Evolutionary conservation across 1,140 invertebrate genomes (phyloP).

Genomic region (Drosophila littoralis): DNA sequence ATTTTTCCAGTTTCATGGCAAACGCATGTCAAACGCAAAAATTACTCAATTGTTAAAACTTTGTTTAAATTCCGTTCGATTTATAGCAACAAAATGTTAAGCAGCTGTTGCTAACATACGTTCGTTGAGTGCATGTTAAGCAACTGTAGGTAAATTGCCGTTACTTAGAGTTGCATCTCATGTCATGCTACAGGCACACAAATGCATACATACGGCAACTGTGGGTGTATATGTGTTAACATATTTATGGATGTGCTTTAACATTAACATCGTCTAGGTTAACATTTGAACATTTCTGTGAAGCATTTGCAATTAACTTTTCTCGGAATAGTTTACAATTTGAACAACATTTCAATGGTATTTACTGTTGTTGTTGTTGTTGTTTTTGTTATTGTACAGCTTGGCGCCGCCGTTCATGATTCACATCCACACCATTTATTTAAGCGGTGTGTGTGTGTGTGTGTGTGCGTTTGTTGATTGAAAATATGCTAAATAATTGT

Average conservation of each 20-base stretch:
- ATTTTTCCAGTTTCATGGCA: no score
- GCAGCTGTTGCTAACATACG: neutral
- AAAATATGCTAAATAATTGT: conserved; percentile 75
- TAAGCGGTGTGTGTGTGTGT: conserved; percentile 1
- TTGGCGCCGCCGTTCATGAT: conserved; percentile 32
- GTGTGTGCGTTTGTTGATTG: conserved; percentile 48
- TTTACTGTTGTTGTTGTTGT: conserved; percentile 8
- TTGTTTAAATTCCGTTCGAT: no score
- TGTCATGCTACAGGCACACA: no score
- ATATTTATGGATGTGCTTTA: neutral
- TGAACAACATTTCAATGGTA: conserved; percentile 16
- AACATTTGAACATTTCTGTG: conserved; percentile 4
- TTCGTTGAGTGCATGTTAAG: neutral
- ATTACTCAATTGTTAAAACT: no score
- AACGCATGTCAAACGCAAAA: no score
- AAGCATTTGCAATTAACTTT: conserved; percentile 9
- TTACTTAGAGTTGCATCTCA: neutral
- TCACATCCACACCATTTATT: conserved; percentile 35
- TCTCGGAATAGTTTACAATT: conserved; percentile 29
- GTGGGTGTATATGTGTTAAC: neutral
- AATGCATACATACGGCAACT: neutral
- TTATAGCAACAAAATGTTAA: neutral
- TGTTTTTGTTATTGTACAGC: conserved; percentile 10
- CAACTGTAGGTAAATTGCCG: neutral
- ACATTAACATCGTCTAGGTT: neutral